A percentile compares a stretch with the other conserved stretches of the same genome.
Conservation (phyloP, 2,888 invertebrate species). For the Agelastica alni region DNA sequence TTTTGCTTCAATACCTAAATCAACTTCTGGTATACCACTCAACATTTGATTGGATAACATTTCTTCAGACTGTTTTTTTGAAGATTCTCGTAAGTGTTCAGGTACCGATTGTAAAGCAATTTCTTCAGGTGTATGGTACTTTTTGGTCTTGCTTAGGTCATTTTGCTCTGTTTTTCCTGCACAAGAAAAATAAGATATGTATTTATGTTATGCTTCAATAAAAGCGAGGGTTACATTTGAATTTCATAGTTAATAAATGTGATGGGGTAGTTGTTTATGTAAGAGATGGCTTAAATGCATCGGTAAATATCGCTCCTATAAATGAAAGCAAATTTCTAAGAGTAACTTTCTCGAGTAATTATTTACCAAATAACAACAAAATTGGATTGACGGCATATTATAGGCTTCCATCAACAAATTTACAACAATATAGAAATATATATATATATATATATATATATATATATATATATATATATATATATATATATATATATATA, state of each 20-base stretch:
- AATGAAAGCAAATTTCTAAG: background rate
- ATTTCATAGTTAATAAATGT: background rate
- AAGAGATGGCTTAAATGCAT: background rate
- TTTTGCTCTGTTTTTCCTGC: conserved; percentile 53
- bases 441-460: too few species aligned
- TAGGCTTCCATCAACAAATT: background rate
- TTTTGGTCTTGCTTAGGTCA: too few species aligned
- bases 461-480: too few species aligned
- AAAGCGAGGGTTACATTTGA: too few species aligned
- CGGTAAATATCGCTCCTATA: background rate
- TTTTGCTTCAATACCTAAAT: conserved; percentile 98
- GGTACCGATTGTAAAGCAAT: conserved; percentile 89
- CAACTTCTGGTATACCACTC: conserved; percentile 98
- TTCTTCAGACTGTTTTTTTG: conserved; percentile 90
- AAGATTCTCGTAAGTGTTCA: conserved; percentile 67
- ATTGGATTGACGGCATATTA: too few species aligned
- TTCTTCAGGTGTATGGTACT: conserved; percentile 75
- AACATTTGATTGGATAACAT: conserved; percentile 99
- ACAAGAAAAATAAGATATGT: too few species aligned
- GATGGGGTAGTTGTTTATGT: background rate
- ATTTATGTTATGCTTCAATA: too few species aligned
- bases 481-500: too few species aligned
- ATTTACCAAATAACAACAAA: background rate
- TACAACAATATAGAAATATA: background rate
- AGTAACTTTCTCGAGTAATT: background rate